Percentiles rank a stretch among this genome's conserved stretches.
phyloP scores from a whole-genome alignment of 2,797 vertebrate species.

The Somateria mollissima region DNA sequence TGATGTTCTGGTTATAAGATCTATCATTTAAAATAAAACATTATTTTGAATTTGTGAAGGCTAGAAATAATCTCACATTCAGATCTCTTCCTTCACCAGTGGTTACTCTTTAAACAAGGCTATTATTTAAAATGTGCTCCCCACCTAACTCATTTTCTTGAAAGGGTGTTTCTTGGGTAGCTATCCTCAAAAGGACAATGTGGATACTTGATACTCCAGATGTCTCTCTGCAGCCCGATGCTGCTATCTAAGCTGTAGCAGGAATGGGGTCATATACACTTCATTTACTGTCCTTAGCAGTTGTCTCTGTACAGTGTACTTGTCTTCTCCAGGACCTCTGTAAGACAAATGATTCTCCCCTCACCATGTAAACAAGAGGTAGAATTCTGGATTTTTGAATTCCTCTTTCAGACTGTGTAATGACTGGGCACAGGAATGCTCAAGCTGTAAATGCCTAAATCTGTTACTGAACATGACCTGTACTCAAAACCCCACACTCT shows the following conservation, averaged over 20 bases:
- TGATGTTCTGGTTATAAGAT: neutral
- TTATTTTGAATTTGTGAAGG: neutral
- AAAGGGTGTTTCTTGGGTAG: neutral
- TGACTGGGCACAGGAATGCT: neutral
- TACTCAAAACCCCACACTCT: neutral
- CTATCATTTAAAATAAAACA: neutral
- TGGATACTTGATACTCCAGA: neutral
- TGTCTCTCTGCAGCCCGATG: neutral
- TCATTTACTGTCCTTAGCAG: neutral
- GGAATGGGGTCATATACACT: neutral
- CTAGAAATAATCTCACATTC: neutral
- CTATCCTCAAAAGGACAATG: neutral
- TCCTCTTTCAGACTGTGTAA: neutral
- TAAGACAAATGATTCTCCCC: neutral
- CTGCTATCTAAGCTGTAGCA: neutral
- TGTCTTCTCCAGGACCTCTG: neutral
- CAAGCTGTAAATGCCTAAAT: neutral
- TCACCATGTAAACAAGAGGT: neutral
- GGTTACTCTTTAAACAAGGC: neutral
- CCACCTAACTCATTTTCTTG: neutral
- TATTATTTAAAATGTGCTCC: neutral
- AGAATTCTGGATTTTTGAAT: neutral
- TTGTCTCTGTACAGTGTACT: neutral
- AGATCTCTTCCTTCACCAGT: neutral
- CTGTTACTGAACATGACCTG: neutral